Conservation (phyloP, 2,888 invertebrate genomes). For the Herminia tarsipennalis region DNA sequence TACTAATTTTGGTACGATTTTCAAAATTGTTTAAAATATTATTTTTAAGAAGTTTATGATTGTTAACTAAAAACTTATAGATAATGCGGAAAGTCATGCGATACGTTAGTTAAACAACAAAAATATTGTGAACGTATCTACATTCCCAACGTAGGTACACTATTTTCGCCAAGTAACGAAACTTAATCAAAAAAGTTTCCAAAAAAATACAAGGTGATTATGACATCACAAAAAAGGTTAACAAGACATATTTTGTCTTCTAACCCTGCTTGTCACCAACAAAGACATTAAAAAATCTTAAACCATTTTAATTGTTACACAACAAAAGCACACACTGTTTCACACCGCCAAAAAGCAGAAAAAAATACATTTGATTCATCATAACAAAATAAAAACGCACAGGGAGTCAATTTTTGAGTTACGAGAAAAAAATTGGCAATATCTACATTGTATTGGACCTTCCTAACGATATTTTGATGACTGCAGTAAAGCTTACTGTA, state of each 20-base stretch:
- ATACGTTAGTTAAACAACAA: no score
- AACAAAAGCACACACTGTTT: constrained; percentile 46
- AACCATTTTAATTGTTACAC: constrained; percentile 49
- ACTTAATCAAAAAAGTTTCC: no score
- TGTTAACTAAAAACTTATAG: no score
- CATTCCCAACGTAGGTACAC: no score
- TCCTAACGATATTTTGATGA: constrained; percentile 83
- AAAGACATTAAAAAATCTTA: constrained; percentile 34
- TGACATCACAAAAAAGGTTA: constrained; percentile 9
- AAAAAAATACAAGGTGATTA: no score
- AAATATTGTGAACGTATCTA: no score
- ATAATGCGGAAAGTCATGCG: no score
- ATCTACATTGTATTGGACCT: constrained; percentile 61
- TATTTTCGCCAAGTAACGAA: no score
- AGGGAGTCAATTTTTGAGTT: constrained; percentile 69
- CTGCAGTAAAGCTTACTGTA: constrained; percentile 64
- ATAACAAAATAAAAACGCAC: constrained; percentile 54
- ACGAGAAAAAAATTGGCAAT: constrained; percentile 79
- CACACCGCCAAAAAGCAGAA: constrained; percentile 41
- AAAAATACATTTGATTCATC: constrained; percentile 48
- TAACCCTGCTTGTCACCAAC: constrained; percentile 25
- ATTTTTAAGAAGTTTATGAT: no score
- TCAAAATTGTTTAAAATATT: no score
- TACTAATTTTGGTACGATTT: no score
- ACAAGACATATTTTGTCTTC: constrained; percentile 1